These are phyloP conservation scores for Variabilichromis moorii DNA, from an alignment of 2,113 vertebrate genomes.

Conservation along the genomic window DNA sequence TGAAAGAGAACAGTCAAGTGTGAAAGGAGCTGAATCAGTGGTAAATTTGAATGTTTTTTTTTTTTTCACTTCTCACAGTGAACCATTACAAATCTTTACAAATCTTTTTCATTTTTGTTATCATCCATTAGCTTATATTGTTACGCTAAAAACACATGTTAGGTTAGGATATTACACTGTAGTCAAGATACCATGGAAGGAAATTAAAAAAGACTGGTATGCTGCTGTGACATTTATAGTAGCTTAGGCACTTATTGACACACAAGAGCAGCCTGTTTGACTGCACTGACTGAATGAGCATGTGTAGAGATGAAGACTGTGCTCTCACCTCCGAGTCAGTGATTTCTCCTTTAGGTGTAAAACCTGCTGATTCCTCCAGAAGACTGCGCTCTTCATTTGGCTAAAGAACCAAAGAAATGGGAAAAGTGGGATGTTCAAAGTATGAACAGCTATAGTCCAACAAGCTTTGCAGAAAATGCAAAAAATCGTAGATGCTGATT, in stretches of 20 bases:
- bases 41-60: rapidly evolving
- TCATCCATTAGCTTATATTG: background rate
- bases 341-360: slow-evolving; percentile 55
- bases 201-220: background rate
- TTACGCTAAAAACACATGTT: background rate
- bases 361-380: slow-evolving; percentile 82
- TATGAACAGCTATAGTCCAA: background rate
- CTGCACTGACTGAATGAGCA: background rate
- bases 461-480: rapidly evolving
- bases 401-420: slow-evolving; percentile 48
- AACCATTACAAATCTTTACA: background rate
- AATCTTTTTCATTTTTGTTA: background rate
- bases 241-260: background rate
- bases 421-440: background rate
- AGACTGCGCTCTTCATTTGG: slow-evolving; percentile 90
- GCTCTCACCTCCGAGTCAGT: slow-evolving; percentile 62
- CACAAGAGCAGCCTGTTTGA: background rate
- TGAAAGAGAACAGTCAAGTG: background rate
- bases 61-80: background rate
- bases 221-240: background rate
- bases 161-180: background rate
- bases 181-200: background rate
- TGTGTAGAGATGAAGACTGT: background rate
- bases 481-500: rapidly evolving
- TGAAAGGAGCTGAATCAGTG: background rate